Conservation (phyloP, 2,888 invertebrate genomes). For the Nebria brevicollis region DNA sequence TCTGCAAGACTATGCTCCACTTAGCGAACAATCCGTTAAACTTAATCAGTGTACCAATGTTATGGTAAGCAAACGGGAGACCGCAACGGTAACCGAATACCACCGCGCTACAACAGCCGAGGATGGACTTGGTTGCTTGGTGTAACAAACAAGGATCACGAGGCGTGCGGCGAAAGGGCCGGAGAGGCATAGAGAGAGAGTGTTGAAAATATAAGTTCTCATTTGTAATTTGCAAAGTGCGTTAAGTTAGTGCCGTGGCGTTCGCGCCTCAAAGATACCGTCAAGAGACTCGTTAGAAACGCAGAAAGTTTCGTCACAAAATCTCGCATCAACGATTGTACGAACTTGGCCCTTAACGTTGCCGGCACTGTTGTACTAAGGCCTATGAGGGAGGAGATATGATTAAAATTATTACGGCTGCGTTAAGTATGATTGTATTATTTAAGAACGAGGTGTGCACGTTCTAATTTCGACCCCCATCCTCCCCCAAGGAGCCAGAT, state of each 20-base stretch:
- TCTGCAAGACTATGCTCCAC: not conserved
- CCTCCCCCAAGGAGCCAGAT: no score
- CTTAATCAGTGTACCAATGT: slow-evolving; percentile 63
- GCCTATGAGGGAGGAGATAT: slow-evolving; percentile 52
- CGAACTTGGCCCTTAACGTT: slow-evolving; percentile 8
- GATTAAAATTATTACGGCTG: slow-evolving; percentile 62
- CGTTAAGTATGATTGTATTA: slow-evolving; percentile 62
- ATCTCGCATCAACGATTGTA: slow-evolving; percentile 53
- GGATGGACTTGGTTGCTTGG: not conserved
- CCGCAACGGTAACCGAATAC: slow-evolving; percentile 28
- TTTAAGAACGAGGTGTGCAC: slow-evolving; percentile 60
- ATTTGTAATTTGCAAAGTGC: slow-evolving; percentile 62
- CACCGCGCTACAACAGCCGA: not conserved
- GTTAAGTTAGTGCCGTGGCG: slow-evolving; percentile 59
- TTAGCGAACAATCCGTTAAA: slow-evolving; percentile 53
- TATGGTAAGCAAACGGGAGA: slow-evolving; percentile 45
- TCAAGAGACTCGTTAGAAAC: slow-evolving; percentile 58
- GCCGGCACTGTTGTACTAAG: slow-evolving; percentile 13
- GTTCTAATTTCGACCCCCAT: slow-evolving; percentile 35
- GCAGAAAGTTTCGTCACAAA: slow-evolving; percentile 59
- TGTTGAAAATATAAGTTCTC: slow-evolving; percentile 62
- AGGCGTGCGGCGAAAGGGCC: slow-evolving; percentile 12
- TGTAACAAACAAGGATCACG: not conserved
- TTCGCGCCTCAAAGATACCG: slow-evolving; percentile 57
- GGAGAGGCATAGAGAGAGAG: slow-evolving; percentile 49